Base-by-base conservation (phyloP, 23 tunicate species). In the Ascidia mentula region DNA sequence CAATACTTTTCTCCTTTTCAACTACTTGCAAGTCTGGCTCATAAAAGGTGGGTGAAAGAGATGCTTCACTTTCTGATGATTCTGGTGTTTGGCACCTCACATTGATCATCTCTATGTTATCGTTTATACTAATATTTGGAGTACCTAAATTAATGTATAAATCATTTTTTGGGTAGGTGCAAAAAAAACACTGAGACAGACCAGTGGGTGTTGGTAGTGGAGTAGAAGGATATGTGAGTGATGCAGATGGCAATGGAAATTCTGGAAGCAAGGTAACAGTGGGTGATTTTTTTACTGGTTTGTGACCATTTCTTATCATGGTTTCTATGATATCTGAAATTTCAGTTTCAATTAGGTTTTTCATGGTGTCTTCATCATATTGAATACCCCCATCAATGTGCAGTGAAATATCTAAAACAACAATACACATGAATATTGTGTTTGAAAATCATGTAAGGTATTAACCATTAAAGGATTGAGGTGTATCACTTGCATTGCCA, bases 341-440 rank as follows among this genome's bases (percentile, higher is more conserved):
- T 34, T 86, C 89, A 34, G 80, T 73, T 34, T 86, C 89, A 5
- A 86, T 73, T 13, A 86, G 70, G 31, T 46, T 38, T 0, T 72
- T 53, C 34, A 86, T 36, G 24, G 89, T 72, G 42, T 84, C 74
- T 33, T 72, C 79, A 46, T 60, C 75, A 38, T 79, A 33, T 1
- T 75, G 46, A 32, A 79, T 59, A 18, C 84, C 89, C 45, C 84
- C 72, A 37, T 86, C 89, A 33, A 86, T 40, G 34, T 32, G 38
- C 6, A 86, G 39, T 39, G 84, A 84, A 40, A 79, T 72, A 35
- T 82, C 82, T 53, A 32, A 45, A 34, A 33, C n/a, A n/a, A n/a
- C n/a, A n/a, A n/a, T n/a, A n/a, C n/a, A n/a, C n/a, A n/a, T n/a
- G n/a, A n/a, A 42, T 42, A 42, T 9, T 42, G 12, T 42, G 12